Evolutionary conservation across 2,888 invertebrate species (phyloP), one percentile per base, ranked within the genome.

Genomic region (Cosmia pyralina): DNA sequence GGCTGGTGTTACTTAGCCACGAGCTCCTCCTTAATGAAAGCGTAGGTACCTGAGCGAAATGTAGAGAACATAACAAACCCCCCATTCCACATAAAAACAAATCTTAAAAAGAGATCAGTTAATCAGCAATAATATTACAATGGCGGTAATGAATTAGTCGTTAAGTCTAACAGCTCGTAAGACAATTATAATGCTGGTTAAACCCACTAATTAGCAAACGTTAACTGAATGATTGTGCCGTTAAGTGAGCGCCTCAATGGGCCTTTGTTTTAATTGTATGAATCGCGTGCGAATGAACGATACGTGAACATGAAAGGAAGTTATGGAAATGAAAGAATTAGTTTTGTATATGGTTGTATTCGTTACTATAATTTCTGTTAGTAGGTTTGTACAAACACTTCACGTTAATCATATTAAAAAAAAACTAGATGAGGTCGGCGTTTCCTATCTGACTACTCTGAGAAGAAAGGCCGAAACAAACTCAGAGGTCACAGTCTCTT

Each of bases 171-270:
- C 82, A 78, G 83, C 87, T 90, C 88, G 86, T 87, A 89, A 89
- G 90, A 92, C 92, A 92, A 92, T 92, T 90, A 91, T 90, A 90
- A 89, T 87, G 88, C 88, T 88, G 88, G 91, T 93, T 92, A 91
- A 91, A 89, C 88, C 81, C 77, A 84, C 84, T 88, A 92, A 93
- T 93, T 92, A 92, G 90, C 86, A 86, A 84, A 88, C 89, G 87
- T 92, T 92, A 88, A 88, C 88, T 85, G 84, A 89, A 90, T 89
- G 90, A 90, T 89, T 88, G 88, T 82, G 85, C 90, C 91, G 89
- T 91, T 92, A 88, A 84, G 73, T 76, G 78, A 70, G 76, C 83
- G 78, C 77, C 79, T 81, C 83, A 86, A 88, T 85, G 78, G 82
- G 75, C 81, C 78, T 85, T 87, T 87, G 87, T 87, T 86, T 85